Conservation (phyloP, 2,797 vertebrate genomes). For the Acridotheres tristis region DNA sequence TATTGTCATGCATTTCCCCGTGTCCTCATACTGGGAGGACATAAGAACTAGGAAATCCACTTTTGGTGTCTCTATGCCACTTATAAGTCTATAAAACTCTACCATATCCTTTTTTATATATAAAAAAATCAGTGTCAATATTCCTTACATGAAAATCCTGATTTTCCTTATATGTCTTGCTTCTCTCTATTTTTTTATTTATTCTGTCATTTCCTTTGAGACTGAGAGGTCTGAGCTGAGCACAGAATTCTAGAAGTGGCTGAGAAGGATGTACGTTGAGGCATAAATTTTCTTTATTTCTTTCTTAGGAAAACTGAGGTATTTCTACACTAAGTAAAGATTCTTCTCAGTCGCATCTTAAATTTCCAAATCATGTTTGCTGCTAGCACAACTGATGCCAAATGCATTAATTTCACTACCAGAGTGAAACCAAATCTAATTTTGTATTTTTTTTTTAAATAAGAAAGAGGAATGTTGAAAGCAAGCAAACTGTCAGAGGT, state of each 20-base stretch:
- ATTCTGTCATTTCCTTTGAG: background rate
- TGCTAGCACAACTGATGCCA: background rate
- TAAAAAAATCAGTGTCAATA: background rate
- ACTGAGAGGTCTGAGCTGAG: background rate
- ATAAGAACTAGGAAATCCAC: background rate
- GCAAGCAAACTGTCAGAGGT: background rate
- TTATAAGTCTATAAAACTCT: background rate
- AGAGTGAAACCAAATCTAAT: background rate
- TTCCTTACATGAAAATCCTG: background rate
- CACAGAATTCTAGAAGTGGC: background rate
- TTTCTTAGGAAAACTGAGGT: background rate
- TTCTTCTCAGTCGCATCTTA: background rate
- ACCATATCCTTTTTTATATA: background rate
- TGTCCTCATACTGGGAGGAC: background rate
- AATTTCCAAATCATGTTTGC: background rate
- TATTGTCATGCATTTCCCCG: background rate
- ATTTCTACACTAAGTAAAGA: background rate
- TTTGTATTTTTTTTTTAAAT: no score
- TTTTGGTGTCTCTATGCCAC: background rate
- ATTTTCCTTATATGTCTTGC: background rate
- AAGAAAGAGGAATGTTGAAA: background rate
- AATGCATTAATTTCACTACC: background rate
- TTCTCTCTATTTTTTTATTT: fast-evolving
- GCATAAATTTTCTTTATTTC: background rate
- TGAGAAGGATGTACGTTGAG: background rate